Conservation (phyloP, 2,888 invertebrate species). For the Aleiodes leptofemur region DNA sequence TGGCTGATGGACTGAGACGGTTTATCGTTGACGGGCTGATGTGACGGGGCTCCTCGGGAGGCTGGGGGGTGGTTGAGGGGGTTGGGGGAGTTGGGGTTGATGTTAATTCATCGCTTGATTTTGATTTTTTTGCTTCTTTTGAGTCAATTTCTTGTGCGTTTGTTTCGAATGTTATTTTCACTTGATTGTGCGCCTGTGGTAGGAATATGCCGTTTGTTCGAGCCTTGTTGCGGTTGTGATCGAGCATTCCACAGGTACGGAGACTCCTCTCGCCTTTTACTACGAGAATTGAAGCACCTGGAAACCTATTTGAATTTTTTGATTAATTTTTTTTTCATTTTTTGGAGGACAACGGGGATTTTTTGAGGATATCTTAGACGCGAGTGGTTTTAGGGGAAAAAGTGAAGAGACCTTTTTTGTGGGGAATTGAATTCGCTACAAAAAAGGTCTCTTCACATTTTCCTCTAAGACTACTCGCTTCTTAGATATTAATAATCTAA, state of each 20-base stretch:
- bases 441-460: too few species aligned
- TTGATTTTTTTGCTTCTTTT: conserved; percentile 55
- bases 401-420: too few species aligned
- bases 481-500: too few species aligned
- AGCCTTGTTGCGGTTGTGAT: conserved; percentile 81
- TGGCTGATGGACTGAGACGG: background rate
- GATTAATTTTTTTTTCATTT: conserved; percentile 23
- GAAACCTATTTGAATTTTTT: conserved; percentile 69
- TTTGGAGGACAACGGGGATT: background rate
- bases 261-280: conserved; percentile 88
- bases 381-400: background rate
- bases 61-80: too few species aligned
- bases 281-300: conserved; percentile 87
- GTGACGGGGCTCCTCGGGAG: conserved; percentile 35
- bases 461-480: too few species aligned
- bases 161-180: conserved; percentile 80
- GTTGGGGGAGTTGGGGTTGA: background rate
- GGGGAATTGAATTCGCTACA: too few species aligned
- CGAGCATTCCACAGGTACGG: conserved; percentile 86
- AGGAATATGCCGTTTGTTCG: conserved; percentile 74
- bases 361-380: conserved; percentile 3
- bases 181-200: conserved; percentile 79
- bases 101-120: background rate
- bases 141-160: conserved; percentile 76
- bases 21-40: background rate